These are phyloP conservation scores for Scaptomyza graminum DNA, from an alignment of 1,140 invertebrate genomes.

Conservation along the genomic window DNA sequence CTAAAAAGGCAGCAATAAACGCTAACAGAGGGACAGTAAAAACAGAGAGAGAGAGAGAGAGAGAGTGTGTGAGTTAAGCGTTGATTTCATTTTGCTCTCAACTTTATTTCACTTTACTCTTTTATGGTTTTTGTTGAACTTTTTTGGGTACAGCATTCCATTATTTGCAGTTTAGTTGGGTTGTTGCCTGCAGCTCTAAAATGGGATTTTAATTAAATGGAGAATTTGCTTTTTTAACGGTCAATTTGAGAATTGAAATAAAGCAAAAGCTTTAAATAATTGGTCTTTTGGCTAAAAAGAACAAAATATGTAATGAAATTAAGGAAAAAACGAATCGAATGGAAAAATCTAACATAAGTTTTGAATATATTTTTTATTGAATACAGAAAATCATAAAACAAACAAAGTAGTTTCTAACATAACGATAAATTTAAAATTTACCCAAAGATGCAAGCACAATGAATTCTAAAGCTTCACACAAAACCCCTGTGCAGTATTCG, in stretches of 20 bases:
- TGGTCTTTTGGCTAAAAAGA: background rate
- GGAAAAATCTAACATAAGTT: too few species aligned
- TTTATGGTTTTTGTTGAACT: constrained; percentile 11
- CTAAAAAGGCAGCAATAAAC: constrained; percentile 72
- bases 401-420: too few species aligned
- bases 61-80: background rate
- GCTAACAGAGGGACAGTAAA: constrained; percentile 1
- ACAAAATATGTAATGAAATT: too few species aligned
- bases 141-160: constrained; percentile 29
- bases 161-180: constrained; percentile 17
- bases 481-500: too few species aligned
- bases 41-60: background rate
- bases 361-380: too few species aligned
- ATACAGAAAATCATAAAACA: too few species aligned
- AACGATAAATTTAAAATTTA: too few species aligned
- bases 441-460: too few species aligned
- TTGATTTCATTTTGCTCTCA: constrained; percentile 23
- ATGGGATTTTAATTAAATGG: constrained; percentile 58
- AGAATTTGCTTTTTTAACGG: constrained; percentile 22
- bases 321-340: too few species aligned
- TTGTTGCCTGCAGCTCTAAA: constrained; percentile 26
- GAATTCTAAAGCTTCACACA: too few species aligned
- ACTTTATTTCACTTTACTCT: constrained; percentile 14
- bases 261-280: background rate
- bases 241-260: background rate